Base-by-base conservation (phyloP, 2,888 invertebrate genomes). In the Nemoura dubitans region DNA sequence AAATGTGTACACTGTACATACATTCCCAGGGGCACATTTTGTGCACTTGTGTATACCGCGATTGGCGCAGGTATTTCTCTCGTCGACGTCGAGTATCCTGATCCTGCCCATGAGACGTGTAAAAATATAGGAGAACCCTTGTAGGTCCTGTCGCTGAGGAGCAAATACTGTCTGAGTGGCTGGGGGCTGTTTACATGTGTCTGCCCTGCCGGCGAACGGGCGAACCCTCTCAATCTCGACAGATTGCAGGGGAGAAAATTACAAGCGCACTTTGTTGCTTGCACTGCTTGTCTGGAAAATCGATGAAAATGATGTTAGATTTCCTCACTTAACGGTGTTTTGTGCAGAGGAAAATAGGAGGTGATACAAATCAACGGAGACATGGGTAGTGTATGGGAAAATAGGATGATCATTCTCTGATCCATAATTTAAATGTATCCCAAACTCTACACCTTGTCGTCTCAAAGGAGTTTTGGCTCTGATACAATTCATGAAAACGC, bases 91-190 rank as follows among this genome's bases (percentile, higher is more conserved):
- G 59, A 59, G 59, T 59, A 59, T 59, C 59, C 59, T 10, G 59
- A 59, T 59, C 59, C 59, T 59, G 59, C 59, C 59, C 59, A 59
- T 21, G 59, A 59, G 59, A 59, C 59, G 59, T 59, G 59, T 59
- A 59, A 59, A 59, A 59, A 59, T 59, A 59, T 14, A n/a, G 59
- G 3, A 14, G 21, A 59, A 3, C 21, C 59, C 36, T 6, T 36
- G 36, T 3, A 14, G 16, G 59, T 59, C 59, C 59, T 59, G 21
- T 3, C 2, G 59, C 21, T 14, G 16, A 59, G 21, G 59, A 21
- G 59, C 59, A 59, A 59, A 59, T 59, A 59, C 14, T 14, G 3
- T 3, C 10, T 1, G 59, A 59, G 59, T 59, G 59, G 59, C 59
- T 59, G 21, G 59, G 59, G 59, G 59, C 59, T 59, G 59, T 59